These are phyloP conservation scores for Drosophila buzzatii DNA, from an alignment of 2,888 invertebrate species.

Conservation along the genomic window DNA sequence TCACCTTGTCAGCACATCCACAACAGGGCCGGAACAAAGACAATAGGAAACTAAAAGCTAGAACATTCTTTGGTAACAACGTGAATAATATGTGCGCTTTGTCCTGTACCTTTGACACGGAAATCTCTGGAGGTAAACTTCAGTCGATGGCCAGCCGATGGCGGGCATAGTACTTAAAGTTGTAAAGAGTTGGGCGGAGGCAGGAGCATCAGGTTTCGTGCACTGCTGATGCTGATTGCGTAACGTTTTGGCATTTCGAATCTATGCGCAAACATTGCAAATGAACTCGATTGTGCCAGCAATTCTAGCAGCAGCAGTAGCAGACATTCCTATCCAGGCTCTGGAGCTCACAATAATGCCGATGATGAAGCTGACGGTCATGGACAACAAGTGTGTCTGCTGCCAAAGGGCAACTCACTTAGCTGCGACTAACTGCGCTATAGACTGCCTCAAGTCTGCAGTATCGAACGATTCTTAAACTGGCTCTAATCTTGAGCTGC, in stretches of 20 bases:
- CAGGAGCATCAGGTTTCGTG: too few relatives aligned
- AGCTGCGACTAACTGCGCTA: not conserved
- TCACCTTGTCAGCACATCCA: slow-evolving; percentile 43
- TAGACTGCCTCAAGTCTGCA: not conserved
- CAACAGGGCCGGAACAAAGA: slow-evolving; percentile 43
- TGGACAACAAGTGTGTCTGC: slow-evolving; percentile 6
- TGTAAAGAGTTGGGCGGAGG: slow-evolving; percentile 20
- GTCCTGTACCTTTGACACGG: slow-evolving; percentile 5
- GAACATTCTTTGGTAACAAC: slow-evolving; percentile 11
- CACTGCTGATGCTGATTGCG: slow-evolving; percentile 43
- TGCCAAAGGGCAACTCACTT: slow-evolving; percentile 9
- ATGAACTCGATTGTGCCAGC: slow-evolving; percentile 69
- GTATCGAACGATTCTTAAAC: not conserved
- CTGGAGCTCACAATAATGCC: slow-evolving; percentile 30
- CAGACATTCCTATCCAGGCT: slow-evolving; percentile 12
- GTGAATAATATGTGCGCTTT: not conserved
- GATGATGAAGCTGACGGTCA: slow-evolving; percentile 5
- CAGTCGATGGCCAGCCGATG: slow-evolving; percentile 22
- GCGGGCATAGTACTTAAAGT: slow-evolving; percentile 25
- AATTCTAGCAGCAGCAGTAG: slow-evolving; percentile 22
- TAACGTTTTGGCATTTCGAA: slow-evolving; percentile 58
- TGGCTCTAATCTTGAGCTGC: not conserved
- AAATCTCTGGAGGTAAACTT: slow-evolving; percentile 45
- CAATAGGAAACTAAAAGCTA: slow-evolving; percentile 40
- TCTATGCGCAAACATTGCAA: slow-evolving; percentile 68